A percentile compares a stretch with the other conserved stretches of the same genome.
phyloP scores from a whole-genome alignment of 2,888 invertebrate species.

The Theretra japonica region DNA sequence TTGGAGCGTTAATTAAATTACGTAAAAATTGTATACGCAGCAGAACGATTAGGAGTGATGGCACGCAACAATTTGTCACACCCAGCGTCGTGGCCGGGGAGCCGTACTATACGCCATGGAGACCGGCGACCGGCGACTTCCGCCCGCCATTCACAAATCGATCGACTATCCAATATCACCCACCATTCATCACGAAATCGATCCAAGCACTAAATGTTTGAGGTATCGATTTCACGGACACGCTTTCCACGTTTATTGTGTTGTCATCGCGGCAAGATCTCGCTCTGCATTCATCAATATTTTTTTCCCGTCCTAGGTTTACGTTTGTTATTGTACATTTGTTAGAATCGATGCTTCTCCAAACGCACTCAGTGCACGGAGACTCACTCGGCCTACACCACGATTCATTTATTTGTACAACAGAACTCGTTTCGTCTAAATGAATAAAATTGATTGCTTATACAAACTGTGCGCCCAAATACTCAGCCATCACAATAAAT shows the following conservation, averaged over 20 bases:
- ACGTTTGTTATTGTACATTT: constrained; percentile 19
- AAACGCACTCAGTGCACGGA: constrained; percentile 46
- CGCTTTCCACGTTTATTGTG: constrained; percentile 56
- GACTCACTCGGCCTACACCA: constrained; percentile 57
- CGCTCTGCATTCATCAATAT: constrained; percentile 5
- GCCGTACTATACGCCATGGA: constrained; percentile 30
- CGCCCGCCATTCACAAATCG: constrained; percentile 77
- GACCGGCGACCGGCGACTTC: constrained; percentile 58
- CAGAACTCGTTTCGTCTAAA: constrained; percentile 79
- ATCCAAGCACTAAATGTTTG: constrained; percentile 71
- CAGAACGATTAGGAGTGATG: constrained; percentile 67
- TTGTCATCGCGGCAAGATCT: constrained; percentile 39
- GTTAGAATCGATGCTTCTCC: constrained; percentile 9
- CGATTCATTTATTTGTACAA: constrained; percentile 79
- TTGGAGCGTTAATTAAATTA: constrained; percentile 79
- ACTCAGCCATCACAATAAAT: constrained; percentile 83
- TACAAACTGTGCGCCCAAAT: constrained; percentile 84
- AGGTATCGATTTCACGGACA: constrained; percentile 76
- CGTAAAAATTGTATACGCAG: constrained; percentile 67
- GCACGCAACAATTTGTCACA: constrained; percentile 80
- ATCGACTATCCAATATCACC: constrained; percentile 71
- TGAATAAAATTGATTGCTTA: constrained; percentile 85
- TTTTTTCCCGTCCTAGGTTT: constrained; percentile 12
- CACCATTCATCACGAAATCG: constrained; percentile 77
- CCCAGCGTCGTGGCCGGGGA: constrained; percentile 53